These are phyloP conservation scores for Harpalus rubripes DNA, from an alignment of 2,888 invertebrate genomes.

Conservation along the genomic window DNA sequence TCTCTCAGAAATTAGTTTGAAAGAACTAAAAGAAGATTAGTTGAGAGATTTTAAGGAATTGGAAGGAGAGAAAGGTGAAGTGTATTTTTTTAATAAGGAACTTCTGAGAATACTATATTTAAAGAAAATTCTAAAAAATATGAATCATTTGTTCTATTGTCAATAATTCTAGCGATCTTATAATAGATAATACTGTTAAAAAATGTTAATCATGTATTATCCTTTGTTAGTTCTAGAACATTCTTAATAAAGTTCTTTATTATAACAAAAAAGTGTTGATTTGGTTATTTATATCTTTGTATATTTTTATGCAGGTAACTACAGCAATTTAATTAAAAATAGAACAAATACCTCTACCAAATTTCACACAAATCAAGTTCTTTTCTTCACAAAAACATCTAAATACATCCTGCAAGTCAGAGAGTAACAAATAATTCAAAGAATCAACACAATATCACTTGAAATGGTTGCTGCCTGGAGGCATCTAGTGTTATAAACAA, in stretches of 20 bases:
- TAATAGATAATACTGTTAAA: too few relatives aligned
- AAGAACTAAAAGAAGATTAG: too few relatives aligned
- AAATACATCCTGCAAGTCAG: not conserved
- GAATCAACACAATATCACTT: conserved; percentile 8
- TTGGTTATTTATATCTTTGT: not conserved
- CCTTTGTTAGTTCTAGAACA: too few relatives aligned
- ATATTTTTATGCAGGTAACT: not conserved
- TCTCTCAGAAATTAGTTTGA: too few relatives aligned
- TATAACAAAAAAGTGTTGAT: not conserved
- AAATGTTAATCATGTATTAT: too few relatives aligned
- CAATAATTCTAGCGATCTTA: too few relatives aligned
- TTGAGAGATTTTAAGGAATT: too few relatives aligned
- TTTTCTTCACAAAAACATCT: not conserved
- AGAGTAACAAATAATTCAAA: conserved; percentile 27
- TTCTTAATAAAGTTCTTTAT: not conserved
- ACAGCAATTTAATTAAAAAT: conserved; percentile 1
- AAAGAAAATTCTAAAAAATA: too few relatives aligned
- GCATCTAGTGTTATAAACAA: not conserved
- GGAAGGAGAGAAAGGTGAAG: too few relatives aligned
- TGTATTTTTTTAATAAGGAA: too few relatives aligned
- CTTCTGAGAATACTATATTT: too few relatives aligned
- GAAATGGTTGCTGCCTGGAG: not conserved
- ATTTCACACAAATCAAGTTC: not conserved
- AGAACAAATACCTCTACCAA: not conserved
- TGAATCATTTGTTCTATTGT: too few relatives aligned